Conservation (phyloP, 2,113 vertebrate species). For the Ia io region DNA sequence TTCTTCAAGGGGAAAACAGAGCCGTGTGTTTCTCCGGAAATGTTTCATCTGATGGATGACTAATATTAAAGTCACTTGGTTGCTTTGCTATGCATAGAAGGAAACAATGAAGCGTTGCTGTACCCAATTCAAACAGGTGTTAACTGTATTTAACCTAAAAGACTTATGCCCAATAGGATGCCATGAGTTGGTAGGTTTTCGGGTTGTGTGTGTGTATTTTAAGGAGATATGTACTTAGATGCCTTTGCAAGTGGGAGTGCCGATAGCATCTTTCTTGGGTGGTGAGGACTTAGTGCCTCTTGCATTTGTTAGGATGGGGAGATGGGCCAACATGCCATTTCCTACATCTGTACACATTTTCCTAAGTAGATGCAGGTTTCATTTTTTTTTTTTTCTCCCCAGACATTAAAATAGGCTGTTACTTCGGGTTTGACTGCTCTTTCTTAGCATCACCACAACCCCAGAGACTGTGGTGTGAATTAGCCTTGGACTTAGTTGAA, state of each 20-base stretch:
- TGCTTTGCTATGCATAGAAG: slow-evolving; percentile 23
- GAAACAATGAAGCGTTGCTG: slow-evolving; percentile 36
- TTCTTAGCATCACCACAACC: neutral
- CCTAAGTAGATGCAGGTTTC: neutral
- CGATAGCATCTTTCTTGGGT: neutral
- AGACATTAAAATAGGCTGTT: neutral
- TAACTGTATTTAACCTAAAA: accelerated
- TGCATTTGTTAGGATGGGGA: neutral
- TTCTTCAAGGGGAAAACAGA: slow-evolving; percentile 48
- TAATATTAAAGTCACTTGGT: slow-evolving; percentile 63
- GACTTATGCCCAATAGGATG: neutral
- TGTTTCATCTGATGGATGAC: slow-evolving; percentile 63
- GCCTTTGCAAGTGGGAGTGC: accelerated
- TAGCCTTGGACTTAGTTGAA: neutral
- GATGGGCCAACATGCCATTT: neutral
- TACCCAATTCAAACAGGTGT: neutral
- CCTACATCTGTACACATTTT: neutral
- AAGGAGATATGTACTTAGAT: neutral
- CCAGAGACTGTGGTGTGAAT: slow-evolving; percentile 36
- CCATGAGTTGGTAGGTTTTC: neutral
- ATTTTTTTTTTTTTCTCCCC: neutral
- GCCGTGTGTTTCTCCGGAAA: slow-evolving; percentile 54
- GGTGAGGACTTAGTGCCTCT: neutral
- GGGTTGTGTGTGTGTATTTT: neutral
- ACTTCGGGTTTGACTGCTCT: neutral